A percentile compares a stretch with the other conserved stretches of the same genome.
phyloP scores from a whole-genome alignment of 2,888 invertebrate genomes.

The Morpho helenor region DNA sequence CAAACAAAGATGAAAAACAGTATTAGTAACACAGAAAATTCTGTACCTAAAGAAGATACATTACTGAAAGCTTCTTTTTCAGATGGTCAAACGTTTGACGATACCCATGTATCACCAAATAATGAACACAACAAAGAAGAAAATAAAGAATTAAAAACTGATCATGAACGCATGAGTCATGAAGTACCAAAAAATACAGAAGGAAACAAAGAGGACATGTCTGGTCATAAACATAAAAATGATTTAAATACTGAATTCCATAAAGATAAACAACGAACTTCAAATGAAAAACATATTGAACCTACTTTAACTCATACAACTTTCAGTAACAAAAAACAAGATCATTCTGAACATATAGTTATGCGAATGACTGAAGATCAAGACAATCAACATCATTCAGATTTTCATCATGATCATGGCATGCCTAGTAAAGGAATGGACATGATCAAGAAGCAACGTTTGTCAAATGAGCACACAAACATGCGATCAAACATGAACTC shows the following conservation, averaged over 20 bases:
- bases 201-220: not conserved
- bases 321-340: not conserved
- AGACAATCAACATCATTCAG: slow-evolving; percentile 1
- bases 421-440: not conserved
- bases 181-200: not conserved
- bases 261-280: not conserved
- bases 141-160: not conserved
- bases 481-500: slow-evolving; percentile 1
- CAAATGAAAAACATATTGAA: not conserved
- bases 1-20: slow-evolving; percentile 4
- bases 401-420: slow-evolving; percentile 1
- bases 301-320: not conserved
- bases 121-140: slow-evolving; percentile 1
- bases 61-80: not conserved
- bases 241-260: not conserved
- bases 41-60: slow-evolving; percentile 1
- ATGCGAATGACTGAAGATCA: slow-evolving; percentile 9
- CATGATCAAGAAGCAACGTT: not conserved
- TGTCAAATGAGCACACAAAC: slow-evolving; percentile 3
- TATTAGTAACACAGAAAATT: not conserved
- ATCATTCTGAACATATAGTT: slow-evolving; percentile 2
- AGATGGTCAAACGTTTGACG: not conserved
- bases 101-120: not conserved
- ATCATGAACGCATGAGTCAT: not conserved
- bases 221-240: not conserved